phyloP scores from a whole-genome alignment of 2,888 invertebrate species.

The Agonopterix alstromeriana region DNA sequence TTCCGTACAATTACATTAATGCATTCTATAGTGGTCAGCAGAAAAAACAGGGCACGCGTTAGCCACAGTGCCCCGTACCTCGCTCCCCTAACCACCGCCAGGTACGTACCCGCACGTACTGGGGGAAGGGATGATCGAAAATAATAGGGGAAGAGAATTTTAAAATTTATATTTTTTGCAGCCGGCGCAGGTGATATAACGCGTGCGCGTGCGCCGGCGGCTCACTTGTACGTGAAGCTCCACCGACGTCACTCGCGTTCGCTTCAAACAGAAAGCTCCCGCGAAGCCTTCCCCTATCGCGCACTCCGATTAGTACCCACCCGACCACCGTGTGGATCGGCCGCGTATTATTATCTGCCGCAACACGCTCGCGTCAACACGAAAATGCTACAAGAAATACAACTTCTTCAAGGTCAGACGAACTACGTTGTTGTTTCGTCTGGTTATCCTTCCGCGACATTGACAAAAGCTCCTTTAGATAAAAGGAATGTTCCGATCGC shows the following conservation, averaged over 20 bases:
- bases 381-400: conserved; percentile 73
- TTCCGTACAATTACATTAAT: too few relatives aligned
- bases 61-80: conserved; percentile 27
- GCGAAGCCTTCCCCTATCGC: conserved; percentile 38
- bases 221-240: conserved; percentile 70
- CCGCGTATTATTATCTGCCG: conserved; percentile 29
- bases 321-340: conserved; percentile 52
- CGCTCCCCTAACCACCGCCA: conserved; percentile 50
- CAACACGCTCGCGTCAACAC: conserved; percentile 43
- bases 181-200: conserved; percentile 77
- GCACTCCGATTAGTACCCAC: conserved; percentile 43
- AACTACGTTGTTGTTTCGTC: conserved; percentile 80
- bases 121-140: conserved; percentile 76
- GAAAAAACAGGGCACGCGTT: conserved; percentile 70
- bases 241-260: conserved; percentile 53
- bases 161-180: conserved; percentile 76
- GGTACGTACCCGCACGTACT: conserved; percentile 71
- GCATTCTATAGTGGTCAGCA: conserved; percentile 51
- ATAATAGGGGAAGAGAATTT: conserved; percentile 77
- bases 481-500: conserved; percentile 75
- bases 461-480: conserved; percentile 69
- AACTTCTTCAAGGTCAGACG: conserved; percentile 73
- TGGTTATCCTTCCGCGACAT: conserved; percentile 61
- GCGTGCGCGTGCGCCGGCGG: conserved; percentile 69
- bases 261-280: conserved; percentile 34